phyloP scores from a whole-genome alignment of 2,888 invertebrate species.

The Callyntrura sp. region DNA sequence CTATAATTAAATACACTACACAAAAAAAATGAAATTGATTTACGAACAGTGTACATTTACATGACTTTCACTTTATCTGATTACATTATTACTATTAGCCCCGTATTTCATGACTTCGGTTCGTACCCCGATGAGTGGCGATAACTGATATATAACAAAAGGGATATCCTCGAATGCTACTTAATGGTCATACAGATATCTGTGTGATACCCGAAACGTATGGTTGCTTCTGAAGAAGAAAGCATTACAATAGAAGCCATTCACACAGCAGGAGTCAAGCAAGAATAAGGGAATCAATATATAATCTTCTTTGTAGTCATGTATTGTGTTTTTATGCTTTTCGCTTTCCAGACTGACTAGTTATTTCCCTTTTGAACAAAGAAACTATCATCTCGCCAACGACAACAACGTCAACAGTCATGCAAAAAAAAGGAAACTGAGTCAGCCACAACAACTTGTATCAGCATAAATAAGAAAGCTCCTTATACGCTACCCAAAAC shows the following conservation, averaged over 20 bases:
- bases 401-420: not conserved
- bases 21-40: constrained; percentile 58
- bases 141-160: not conserved
- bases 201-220: too few species aligned
- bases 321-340: constrained; percentile 13
- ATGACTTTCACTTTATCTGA: constrained; percentile 53
- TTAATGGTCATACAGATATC: too few species aligned
- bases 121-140: constrained; percentile 25
- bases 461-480: not conserved
- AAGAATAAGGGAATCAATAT: constrained; percentile 22
- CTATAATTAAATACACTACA: constrained; percentile 64
- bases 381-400: not conserved
- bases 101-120: not conserved
- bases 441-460: constrained; percentile 31
- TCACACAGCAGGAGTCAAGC: constrained; percentile 5
- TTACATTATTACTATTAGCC: constrained; percentile 35
- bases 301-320: constrained; percentile 38
- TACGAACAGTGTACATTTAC: constrained; percentile 61
- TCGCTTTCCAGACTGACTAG: not conserved
- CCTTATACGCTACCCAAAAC: too few species aligned
- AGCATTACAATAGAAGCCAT: not conserved
- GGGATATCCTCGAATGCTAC: too few species aligned
- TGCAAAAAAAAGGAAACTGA: not conserved
- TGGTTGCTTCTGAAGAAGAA: not conserved
- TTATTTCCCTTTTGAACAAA: constrained; percentile 35